Evolutionary conservation across 2,113 vertebrate genomes (phyloP).

Genomic region (Amphilophus citrinellus): DNA sequence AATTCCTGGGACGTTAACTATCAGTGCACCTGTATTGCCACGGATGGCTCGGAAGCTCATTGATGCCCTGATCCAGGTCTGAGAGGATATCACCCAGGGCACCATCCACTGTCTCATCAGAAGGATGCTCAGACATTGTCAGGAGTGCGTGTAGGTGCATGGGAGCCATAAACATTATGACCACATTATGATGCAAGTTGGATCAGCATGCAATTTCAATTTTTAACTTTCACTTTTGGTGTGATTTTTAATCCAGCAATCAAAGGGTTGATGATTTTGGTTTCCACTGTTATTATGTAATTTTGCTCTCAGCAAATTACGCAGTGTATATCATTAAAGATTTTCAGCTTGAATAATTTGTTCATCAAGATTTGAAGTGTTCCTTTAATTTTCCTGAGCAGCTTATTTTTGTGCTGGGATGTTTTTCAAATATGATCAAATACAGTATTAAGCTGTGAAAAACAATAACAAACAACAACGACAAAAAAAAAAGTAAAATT

Average conservation of each 20-base stretch:
- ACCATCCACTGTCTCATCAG: neutral
- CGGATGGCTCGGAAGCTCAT: fast-evolving
- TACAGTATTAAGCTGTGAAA: neutral
- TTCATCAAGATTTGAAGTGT: too few species aligned
- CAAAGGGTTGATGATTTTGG: neutral
- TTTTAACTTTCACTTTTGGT: neutral
- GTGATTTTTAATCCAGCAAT: neutral
- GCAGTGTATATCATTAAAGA: too few species aligned
- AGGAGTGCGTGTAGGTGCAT: neutral
- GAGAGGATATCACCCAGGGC: neutral
- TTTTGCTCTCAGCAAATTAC: too few species aligned
- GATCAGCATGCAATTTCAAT: neutral
- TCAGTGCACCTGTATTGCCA: neutral
- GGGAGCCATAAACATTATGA: neutral
- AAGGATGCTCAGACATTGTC: neutral
- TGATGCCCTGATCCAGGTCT: neutral
- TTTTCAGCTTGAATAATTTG: too few species aligned
- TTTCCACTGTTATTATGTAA: too few species aligned
- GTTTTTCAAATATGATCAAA: too few species aligned
- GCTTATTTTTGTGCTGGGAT: too few species aligned
- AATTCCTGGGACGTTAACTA: neutral
- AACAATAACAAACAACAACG: neutral
- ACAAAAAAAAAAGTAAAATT: too few species aligned
- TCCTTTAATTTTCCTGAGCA: too few species aligned
- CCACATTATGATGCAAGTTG: neutral